Evolutionary conservation across 2,888 invertebrate species (phyloP).

Genomic region (Melitaea athalia): DNA sequence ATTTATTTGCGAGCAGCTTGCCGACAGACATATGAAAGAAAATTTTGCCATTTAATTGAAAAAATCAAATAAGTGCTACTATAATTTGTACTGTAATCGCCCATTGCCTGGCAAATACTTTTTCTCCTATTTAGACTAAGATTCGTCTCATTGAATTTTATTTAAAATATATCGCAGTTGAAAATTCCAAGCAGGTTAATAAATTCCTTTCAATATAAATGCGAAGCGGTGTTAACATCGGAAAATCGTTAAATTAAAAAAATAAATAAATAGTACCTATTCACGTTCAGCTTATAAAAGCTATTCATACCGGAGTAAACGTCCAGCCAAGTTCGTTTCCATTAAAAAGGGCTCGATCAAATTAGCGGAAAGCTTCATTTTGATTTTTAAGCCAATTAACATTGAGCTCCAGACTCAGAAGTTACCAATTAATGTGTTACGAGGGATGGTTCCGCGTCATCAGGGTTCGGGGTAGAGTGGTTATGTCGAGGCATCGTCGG

Average conservation of each 20-base stretch:
- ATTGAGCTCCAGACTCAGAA: constrained; percentile 41
- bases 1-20: too few species aligned
- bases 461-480: constrained; percentile 52
- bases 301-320: constrained; percentile 67
- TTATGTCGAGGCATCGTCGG: constrained; percentile 49
- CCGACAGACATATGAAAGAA: too few species aligned
- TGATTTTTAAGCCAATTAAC: constrained; percentile 52
- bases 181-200: too few species aligned
- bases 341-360: constrained; percentile 61
- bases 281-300: constrained; percentile 57
- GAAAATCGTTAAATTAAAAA: constrained; percentile 11
- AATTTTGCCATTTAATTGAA: too few species aligned
- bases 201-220: background rate
- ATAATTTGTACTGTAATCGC: too few species aligned
- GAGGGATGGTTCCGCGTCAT: constrained; percentile 43
- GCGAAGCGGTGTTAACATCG: constrained; percentile 11
- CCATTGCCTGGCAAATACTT: too few species aligned
- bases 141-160: too few species aligned
- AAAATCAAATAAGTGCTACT: too few species aligned
- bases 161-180: too few species aligned
- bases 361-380: constrained; percentile 62
- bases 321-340: constrained; percentile 63
- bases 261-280: constrained; percentile 35
- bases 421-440: constrained; percentile 35
- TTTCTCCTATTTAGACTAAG: too few species aligned